Conservation (phyloP, 2,888 invertebrate genomes). For the Phyto melanocephala region DNA sequence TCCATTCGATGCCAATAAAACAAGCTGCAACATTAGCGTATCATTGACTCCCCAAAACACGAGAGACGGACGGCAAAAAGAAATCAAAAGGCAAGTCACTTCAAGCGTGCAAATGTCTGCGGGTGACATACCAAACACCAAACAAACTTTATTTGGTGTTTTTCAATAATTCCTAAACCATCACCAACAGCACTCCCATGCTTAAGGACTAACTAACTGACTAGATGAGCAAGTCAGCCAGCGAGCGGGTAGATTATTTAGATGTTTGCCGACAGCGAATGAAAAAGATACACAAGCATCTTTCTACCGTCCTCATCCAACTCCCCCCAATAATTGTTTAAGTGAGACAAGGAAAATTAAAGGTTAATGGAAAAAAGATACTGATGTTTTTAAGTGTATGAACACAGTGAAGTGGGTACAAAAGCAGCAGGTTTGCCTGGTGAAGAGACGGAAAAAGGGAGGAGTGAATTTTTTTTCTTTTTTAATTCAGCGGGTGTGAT, state of each 20-base stretch:
- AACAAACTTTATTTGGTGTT: constrained; percentile 77
- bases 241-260: not conserved
- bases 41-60: constrained; percentile 61
- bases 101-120: constrained; percentile 75
- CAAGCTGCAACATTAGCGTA: constrained; percentile 66
- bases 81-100: constrained; percentile 66
- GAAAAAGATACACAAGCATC: constrained; percentile 48
- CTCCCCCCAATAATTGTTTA: not conserved
- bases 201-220: constrained; percentile 13
- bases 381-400: constrained; percentile 37
- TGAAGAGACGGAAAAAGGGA: not conserved
- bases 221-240: constrained; percentile 1
- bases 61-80: constrained; percentile 51
- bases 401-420: not conserved
- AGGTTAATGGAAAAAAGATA: constrained; percentile 57
- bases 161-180: constrained; percentile 62
- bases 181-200: constrained; percentile 22
- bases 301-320: not conserved
- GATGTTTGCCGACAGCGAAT: constrained; percentile 3
- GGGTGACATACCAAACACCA: constrained; percentile 78
- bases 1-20: constrained; percentile 60
- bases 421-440: not conserved
- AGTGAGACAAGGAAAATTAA: not conserved
- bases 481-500: constrained; percentile 59
- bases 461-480: not conserved